These are phyloP conservation scores for Coleophora deauratella DNA, from an alignment of 2,888 invertebrate species.

Conservation along the genomic window DNA sequence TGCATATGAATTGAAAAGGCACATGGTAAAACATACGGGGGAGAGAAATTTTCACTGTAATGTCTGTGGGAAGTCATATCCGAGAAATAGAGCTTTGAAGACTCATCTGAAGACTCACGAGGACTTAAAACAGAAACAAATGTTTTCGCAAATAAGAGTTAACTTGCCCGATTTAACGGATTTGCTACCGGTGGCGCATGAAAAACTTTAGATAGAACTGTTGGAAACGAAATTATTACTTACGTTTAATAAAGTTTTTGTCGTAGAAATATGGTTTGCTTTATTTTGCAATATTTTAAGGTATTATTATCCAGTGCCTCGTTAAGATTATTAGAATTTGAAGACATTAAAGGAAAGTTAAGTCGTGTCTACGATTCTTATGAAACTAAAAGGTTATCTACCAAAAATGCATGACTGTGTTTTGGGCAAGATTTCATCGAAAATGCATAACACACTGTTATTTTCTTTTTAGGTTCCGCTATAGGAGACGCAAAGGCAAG, in stretches of 20 bases:
- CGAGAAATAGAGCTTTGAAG: slow-evolving; percentile 40
- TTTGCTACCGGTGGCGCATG: slow-evolving; percentile 21
- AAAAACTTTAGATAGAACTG: slow-evolving; percentile 7
- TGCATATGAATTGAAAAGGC: slow-evolving; percentile 52
- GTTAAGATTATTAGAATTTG: too few relatives aligned
- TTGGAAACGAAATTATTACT: too few relatives aligned
- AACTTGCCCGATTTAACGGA: slow-evolving; percentile 33
- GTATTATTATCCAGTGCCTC: too few relatives aligned
- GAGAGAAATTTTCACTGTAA: slow-evolving; percentile 48
- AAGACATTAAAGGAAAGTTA: too few relatives aligned
- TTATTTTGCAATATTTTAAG: too few relatives aligned
- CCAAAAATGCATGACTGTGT: too few relatives aligned
- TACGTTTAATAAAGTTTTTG: slow-evolving; percentile 9
- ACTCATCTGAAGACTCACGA: slow-evolving; percentile 52
- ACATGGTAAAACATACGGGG: slow-evolving; percentile 52
- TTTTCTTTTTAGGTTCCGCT: slow-evolving; percentile 62
- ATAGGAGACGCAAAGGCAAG: slow-evolving; percentile 30
- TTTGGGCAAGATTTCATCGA: too few relatives aligned
- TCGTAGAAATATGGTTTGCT: background rate
- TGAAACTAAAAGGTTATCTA: too few relatives aligned
- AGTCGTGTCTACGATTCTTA: too few relatives aligned
- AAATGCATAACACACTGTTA: background rate
- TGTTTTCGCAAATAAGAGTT: slow-evolving; percentile 33
- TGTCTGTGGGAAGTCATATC: slow-evolving; percentile 49
- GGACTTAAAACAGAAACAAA: slow-evolving; percentile 31